Conservation (phyloP, 1,140 invertebrate genomes). For the Aleiodes sp. region DNA sequence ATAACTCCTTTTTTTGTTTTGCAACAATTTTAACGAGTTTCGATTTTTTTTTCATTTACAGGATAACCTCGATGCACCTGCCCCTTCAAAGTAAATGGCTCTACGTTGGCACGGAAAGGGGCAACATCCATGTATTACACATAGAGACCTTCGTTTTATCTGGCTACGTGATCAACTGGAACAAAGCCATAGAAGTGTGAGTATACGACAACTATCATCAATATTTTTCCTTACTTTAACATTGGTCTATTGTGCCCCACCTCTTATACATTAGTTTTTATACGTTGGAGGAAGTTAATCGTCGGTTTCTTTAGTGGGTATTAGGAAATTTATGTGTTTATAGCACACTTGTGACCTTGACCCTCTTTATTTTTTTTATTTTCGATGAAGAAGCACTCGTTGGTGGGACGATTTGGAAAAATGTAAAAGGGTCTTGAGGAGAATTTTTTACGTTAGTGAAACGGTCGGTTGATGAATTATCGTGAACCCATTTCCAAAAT, state of each 20-base stretch:
- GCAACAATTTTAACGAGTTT: too few species aligned
- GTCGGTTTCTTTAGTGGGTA: background rate
- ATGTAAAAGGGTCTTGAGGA: too few species aligned
- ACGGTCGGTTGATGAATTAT: too few species aligned
- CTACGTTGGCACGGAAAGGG: slow-evolving; percentile 96
- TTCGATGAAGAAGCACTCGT: too few species aligned
- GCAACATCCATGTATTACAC: slow-evolving; percentile 98
- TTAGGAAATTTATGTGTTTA: too few species aligned
- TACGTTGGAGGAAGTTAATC: background rate
- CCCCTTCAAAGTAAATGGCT: slow-evolving; percentile 98
- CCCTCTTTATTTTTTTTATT: too few species aligned
- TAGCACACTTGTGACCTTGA: too few species aligned
- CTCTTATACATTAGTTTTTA: background rate
- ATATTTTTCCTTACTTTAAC: slow-evolving; percentile 33
- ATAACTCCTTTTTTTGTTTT: too few species aligned
- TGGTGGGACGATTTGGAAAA: too few species aligned
- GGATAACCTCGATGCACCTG: slow-evolving; percentile 92
- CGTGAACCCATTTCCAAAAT: too few species aligned
- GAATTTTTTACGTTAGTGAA: too few species aligned
- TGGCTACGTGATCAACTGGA: slow-evolving; percentile 99
- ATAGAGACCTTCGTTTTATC: slow-evolving; percentile 95
- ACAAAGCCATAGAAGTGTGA: slow-evolving; percentile 99
- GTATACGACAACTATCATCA: slow-evolving; percentile 63
- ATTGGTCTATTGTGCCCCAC: background rate
- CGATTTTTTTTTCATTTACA: slow-evolving; percentile 58